Conservation (phyloP, 92 coral and sea anemone species). For the Virgularia gustaviana region DNA sequence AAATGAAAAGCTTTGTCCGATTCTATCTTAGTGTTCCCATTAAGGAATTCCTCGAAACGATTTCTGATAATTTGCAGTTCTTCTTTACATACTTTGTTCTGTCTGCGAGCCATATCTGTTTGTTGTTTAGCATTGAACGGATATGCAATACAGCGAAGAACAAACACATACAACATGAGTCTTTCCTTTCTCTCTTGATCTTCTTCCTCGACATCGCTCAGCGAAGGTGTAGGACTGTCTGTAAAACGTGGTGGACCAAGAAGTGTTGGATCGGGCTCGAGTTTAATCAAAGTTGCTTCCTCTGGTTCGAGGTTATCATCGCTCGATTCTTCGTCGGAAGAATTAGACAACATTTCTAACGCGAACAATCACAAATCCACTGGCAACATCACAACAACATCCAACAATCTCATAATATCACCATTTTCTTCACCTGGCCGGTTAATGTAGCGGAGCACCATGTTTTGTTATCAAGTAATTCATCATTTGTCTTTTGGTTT, state of each 20-base stretch:
- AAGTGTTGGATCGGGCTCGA: conserved; percentile 4
- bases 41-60: conserved; percentile 73
- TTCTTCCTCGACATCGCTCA: conserved; percentile 64
- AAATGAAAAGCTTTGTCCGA: conserved; percentile 87
- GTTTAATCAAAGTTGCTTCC: conserved; percentile 25
- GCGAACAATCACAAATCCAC: too few species aligned
- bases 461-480: too few species aligned
- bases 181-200: conserved; percentile 82
- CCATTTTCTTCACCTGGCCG: too few species aligned
- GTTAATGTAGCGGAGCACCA: too few species aligned
- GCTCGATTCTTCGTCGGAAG: conserved; percentile 41
- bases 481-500: too few species aligned
- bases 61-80: conserved; percentile 69
- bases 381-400: too few species aligned
- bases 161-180: conserved; percentile 81
- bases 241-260: background rate
- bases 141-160: conserved; percentile 78
- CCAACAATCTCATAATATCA: too few species aligned
- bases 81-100: conserved; percentile 74
- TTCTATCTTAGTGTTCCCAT: conserved; percentile 78
- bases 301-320: conserved; percentile 31
- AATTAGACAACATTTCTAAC: conserved; percentile 27
- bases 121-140: conserved; percentile 95
- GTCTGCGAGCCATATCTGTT: conserved; percentile 83
- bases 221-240: conserved; percentile 75